phyloP scores from a whole-genome alignment of 2,113 vertebrate genomes.

The Asarcornis scutulata region DNA sequence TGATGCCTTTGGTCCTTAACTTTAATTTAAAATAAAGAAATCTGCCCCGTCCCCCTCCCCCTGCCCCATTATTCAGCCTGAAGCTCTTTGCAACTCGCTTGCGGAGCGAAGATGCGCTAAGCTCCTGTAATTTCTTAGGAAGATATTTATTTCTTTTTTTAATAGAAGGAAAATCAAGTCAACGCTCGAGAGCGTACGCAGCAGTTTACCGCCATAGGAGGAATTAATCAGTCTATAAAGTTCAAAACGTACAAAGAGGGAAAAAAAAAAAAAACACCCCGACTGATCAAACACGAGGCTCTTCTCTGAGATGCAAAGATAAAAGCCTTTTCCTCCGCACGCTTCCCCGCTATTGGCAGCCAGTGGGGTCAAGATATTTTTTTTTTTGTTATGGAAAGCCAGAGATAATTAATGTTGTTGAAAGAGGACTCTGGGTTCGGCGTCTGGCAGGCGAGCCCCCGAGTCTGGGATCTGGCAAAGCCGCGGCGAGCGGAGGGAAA shows the following conservation, averaged over 20 bases:
- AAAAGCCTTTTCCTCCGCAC: conserved; percentile 76
- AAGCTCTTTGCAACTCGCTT: conserved; percentile 50
- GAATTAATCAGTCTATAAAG: conserved; percentile 82
- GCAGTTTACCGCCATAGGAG: conserved; percentile 69
- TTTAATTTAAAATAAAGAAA: conserved; percentile 84
- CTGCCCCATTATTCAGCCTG: background rate
- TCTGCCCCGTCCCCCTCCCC: conserved; percentile 49
- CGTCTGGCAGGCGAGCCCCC: conserved; percentile 82
- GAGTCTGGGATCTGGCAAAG: conserved; percentile 81
- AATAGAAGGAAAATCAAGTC: conserved; percentile 76
- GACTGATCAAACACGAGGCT: conserved; percentile 75
- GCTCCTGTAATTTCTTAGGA: conserved; percentile 77
- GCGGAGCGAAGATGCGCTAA: conserved; percentile 60
- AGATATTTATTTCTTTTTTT: conserved; percentile 64
- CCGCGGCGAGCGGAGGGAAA: conserved; percentile 62
- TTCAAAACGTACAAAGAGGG: conserved; percentile 69
- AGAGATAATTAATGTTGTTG: conserved; percentile 87
- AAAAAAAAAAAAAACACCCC: background rate
- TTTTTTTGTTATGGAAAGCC: conserved; percentile 80
- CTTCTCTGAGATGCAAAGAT: conserved; percentile 76
- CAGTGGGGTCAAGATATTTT: conserved; percentile 78
- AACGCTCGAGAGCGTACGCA: conserved; percentile 63
- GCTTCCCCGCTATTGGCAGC: conserved; percentile 80
- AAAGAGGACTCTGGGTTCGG: conserved; percentile 81
- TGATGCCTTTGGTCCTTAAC: conserved; percentile 79